phyloP scores from a whole-genome alignment of 2,888 invertebrate species.

The Acrocera orbiculus region DNA sequence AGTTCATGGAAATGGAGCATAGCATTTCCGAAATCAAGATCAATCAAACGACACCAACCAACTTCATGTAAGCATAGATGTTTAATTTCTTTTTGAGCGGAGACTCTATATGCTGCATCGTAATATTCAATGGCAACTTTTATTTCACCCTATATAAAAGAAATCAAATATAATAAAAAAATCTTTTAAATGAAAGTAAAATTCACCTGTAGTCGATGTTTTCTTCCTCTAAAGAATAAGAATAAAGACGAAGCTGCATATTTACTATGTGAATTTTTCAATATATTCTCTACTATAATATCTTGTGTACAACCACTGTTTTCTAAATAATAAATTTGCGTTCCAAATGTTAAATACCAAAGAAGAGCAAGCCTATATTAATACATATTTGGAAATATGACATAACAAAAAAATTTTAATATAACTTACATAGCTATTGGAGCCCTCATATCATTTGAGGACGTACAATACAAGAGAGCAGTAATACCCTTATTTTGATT shows the following conservation, averaged over 20 bases:
- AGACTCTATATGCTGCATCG: conserved; percentile 37
- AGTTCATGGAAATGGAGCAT: conserved; percentile 36
- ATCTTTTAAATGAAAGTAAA: not conserved
- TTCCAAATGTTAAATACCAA: conserved; percentile 52
- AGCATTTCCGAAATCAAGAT: conserved; percentile 38
- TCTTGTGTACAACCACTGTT: no score
- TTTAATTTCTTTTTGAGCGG: conserved; percentile 44
- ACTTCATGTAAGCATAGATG: conserved; percentile 36
- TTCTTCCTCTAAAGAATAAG: conserved; percentile 45
- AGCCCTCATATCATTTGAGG: conserved; percentile 46
- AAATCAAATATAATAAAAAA: not conserved
- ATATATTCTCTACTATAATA: no score
- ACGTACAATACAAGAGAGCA: conserved; percentile 41
- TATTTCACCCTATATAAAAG: conserved; percentile 37
- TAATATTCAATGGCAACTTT: conserved; percentile 39
- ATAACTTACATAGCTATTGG: conserved; percentile 43
- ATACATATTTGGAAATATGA: not conserved
- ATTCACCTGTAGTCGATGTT: conserved; percentile 41
- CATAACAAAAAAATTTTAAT: not conserved
- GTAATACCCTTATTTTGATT: conserved; percentile 39
- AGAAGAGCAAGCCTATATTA: conserved; percentile 35
- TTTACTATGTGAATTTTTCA: conserved; percentile 34
- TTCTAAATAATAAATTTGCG: conserved; percentile 44
- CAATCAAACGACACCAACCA: conserved; percentile 44
- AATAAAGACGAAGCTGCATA: conserved; percentile 45